Evolutionary conservation across 2,888 invertebrate genomes (phyloP).

Genomic region (Scaptodrosophila latifasciaeformis): DNA sequence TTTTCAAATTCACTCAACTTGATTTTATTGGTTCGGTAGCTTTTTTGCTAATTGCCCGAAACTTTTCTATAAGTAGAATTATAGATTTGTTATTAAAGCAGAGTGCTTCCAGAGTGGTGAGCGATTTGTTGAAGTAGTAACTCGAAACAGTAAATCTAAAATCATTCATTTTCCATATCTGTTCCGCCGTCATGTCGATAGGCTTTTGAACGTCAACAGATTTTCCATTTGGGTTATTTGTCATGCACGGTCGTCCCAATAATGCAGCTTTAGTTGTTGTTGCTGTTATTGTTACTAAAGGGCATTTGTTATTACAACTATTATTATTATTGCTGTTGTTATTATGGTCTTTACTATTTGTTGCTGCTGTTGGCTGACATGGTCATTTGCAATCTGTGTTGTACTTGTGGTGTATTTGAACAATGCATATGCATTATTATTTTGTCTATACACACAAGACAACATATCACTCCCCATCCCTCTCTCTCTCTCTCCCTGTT

Average conservation of each 20-base stretch:
- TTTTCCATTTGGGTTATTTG: constrained; percentile 63
- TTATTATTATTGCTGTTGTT: constrained; percentile 17
- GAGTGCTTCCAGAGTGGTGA: too few species aligned
- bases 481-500: too few species aligned
- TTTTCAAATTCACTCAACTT: too few species aligned
- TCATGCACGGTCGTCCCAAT: constrained; percentile 37
- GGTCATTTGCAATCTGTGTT: constrained; percentile 16
- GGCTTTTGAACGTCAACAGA: constrained; percentile 59
- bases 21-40: constrained; percentile 11
- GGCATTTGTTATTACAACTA: constrained; percentile 35
- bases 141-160: constrained; percentile 6
- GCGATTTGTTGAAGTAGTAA: too few species aligned
- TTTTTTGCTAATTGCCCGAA: constrained; percentile 57
- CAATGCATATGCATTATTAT: constrained; percentile 37
- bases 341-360: constrained; percentile 19
- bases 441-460: too few species aligned
- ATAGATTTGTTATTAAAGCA: neutral
- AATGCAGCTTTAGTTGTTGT: constrained; percentile 11
- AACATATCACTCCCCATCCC: too few species aligned
- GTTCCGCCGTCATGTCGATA: constrained; percentile 15
- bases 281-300: constrained; percentile 17
- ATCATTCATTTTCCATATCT: constrained; percentile 17
- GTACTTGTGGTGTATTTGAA: constrained; percentile 3
- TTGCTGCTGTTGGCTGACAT: constrained; percentile 7
- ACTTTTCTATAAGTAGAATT: constrained; percentile 38